phyloP scores from a whole-genome alignment of 2,113 vertebrate species.

The Rattus norvegicus region GRCr8 NC_086025.1:55572501-55573000 shows the following conservation, averaged over 20 bases:
- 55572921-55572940: not conserved
- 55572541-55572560: not conserved
- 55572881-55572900: not conserved
- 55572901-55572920: not conserved
- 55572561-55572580: not conserved
- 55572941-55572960: not conserved
- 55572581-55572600: not conserved
- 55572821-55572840: not conserved
- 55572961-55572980: not conserved
- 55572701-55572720: not conserved
- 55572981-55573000: not conserved
- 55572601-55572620: not conserved
- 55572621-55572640: not conserved
- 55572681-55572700: not conserved
- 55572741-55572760: not conserved
- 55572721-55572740: not conserved
- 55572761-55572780: not conserved
- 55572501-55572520: not conserved
- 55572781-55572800: not conserved
- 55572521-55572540: not conserved
- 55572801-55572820: conserved; percentile 14
- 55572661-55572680: not conserved
- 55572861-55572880: not conserved
- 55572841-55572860: not conserved
- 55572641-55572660: not conserved